Base-by-base conservation (phyloP, 2,113 vertebrate genomes). In the Numida meleagris region DNA sequence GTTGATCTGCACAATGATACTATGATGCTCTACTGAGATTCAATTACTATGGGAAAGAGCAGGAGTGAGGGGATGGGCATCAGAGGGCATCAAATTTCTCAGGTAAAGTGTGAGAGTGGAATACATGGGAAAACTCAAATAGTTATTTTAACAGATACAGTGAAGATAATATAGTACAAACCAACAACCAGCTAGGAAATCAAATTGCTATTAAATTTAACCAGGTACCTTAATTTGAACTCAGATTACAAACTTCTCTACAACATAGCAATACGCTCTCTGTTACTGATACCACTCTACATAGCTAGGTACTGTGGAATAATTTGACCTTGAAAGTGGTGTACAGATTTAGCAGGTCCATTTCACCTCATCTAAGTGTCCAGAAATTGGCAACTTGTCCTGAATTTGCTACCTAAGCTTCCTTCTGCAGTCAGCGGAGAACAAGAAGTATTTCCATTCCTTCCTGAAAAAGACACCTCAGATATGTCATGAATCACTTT, bases 191-290 rank as follows among this genome's bases (percentile, higher is more conserved):
- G 7, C 8, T 31, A 48, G 23, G 29, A 89, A 57, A 34, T 68
- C 6, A 31, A 46, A 3, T 7, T 72, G 25, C 4, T 68, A 0
- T n/a, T 65, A 68, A 86, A 65, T 10, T 27, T 17, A 55, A 8
- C 6, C 18, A 36, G 5, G 21, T 42, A 5, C 14, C 15, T 10
- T 27, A 50, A 21, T 71, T 65, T 57, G 43, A 40, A 48, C 6
- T 72, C 0, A 33, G 71, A 82, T 71, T 43, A 34, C 31, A 14
- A 51, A 38, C 12, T 74, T 75, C 82, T 50, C 21, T 50, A 31
- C 5, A 27, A 6, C 10, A 58, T 1, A 43, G 14, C 34, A 33
- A 6, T 20, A 7, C 59, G 16, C 5, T 57, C 0, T 0, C 4
- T 57, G 29, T 34, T 63, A 14, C 31, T 11, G 14, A 42, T 61